Base-by-base conservation (phyloP, 2,797 vertebrate species). In the Psittacula echo region DNA sequence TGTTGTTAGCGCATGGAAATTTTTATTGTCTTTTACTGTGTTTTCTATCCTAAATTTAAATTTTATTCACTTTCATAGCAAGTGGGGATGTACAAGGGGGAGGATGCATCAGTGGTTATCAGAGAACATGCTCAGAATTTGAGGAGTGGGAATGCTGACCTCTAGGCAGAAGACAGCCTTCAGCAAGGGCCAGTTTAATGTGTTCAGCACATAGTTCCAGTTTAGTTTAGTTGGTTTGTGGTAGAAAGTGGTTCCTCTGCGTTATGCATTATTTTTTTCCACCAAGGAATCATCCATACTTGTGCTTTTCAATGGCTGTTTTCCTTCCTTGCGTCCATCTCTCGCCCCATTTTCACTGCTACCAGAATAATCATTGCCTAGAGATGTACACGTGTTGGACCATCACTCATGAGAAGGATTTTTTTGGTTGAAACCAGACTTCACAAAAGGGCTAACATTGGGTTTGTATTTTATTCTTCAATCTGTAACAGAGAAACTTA, bases 41-140 rank as follows among this genome's bases (percentile, higher is more conserved):
- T 22, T 90, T 84, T 90, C 39, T 39, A 4, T 44, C 67, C 42
- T 62, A 37, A 75, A 58, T 72, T n/a, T 73, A 19, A 61, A 50
- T 54, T 73, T 42, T 24, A 24, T 65, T 89, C 7, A 9, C 15
- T 53, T 62, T 7, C 0, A 0, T 44, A 65, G 13, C 9, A 4
- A 5, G 56, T 27, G 44, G 58, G 65, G 19, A 32, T 71, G 58
- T 23, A 37, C 30, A 27, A 29, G 0, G 10, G 29, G 29, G 11
- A 70, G 7, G 26, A 9, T 48, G 13, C 47, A 32, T 39, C 66
- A 56, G 15, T 34, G n/a, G 6, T 39, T 81, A 14, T 21, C 21
- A 19, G 54, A 91, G n/a, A 78, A 26, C 20, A 22, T 12, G 19
- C 22, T 12, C 15, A 23, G 24, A 61, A 50, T 62, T 76, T 53